Evolutionary conservation across 2,797 vertebrate genomes (phyloP).

Genomic region (Coluber constrictor): DNA sequence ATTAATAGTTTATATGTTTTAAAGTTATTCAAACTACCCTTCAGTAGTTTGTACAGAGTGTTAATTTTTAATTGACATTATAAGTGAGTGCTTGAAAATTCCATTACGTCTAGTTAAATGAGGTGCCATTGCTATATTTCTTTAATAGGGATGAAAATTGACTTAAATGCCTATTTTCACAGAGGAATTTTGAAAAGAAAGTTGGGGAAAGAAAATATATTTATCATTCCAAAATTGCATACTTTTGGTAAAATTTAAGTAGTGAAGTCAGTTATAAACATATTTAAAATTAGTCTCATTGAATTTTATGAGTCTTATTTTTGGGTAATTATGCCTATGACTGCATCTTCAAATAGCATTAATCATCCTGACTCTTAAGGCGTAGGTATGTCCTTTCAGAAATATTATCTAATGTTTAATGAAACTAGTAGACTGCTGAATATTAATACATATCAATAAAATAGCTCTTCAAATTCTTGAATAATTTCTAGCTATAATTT

Average conservation of each 20-base stretch:
- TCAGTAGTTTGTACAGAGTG: neutral
- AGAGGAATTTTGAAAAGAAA: neutral
- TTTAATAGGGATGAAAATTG: neutral
- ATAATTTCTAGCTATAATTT: neutral
- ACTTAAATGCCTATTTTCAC: neutral
- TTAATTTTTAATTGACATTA: neutral
- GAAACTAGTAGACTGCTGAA: neutral
- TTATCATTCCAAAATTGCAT: neutral
- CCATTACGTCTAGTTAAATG: neutral
- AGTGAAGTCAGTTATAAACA: neutral
- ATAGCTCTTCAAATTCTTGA: neutral
- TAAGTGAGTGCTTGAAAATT: neutral
- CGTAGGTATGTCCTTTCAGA: neutral
- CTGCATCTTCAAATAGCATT: neutral
- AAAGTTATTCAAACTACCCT: neutral
- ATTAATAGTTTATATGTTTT: neutral
- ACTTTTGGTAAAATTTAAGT: neutral
- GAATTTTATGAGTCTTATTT: neutral
- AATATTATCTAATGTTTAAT: neutral
- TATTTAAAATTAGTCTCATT: neutral
- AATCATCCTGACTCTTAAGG: neutral
- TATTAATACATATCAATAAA: neutral
- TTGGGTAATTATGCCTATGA: neutral
- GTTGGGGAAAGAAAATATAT: neutral
- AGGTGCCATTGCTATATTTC: neutral